These are phyloP conservation scores for Triops longicaudatus DNA, from an alignment of 1,140 invertebrate species.

Conservation along the genomic window DNA sequence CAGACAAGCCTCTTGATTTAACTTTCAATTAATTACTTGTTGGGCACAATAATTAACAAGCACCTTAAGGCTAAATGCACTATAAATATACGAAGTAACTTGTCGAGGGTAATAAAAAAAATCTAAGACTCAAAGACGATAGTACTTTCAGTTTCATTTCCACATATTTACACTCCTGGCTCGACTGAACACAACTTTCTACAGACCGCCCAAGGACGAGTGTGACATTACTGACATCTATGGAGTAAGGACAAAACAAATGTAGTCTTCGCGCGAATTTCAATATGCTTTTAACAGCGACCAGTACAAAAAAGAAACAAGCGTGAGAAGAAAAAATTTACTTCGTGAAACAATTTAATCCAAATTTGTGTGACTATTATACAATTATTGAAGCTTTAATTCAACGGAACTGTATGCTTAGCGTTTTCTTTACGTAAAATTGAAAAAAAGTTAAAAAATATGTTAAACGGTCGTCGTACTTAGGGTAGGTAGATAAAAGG, in stretches of 20 bases:
- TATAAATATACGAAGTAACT: neutral
- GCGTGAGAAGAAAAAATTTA: too few species aligned
- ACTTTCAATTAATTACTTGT: neutral
- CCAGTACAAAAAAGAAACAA: too few species aligned
- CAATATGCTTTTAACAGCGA: too few species aligned
- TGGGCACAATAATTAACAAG: neutral
- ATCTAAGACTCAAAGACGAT: neutral
- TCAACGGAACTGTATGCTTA: neutral
- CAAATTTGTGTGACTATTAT: too few species aligned
- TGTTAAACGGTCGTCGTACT: too few species aligned
- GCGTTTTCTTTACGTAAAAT: neutral
- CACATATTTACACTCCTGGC: neutral
- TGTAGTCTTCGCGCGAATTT: too few species aligned
- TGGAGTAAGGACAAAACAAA: neutral
- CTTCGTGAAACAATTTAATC: too few species aligned
- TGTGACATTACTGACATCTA: neutral
- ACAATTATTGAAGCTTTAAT: too few species aligned
- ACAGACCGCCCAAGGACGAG: neutral
- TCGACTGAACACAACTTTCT: neutral
- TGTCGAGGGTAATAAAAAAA: neutral
- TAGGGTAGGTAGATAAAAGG: too few species aligned
- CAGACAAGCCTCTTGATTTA: too few species aligned
- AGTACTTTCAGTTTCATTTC: neutral
- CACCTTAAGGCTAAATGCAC: neutral
- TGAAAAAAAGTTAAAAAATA: too few species aligned